These are phyloP conservation scores for Esox lucius DNA, from an alignment of 2,797 vertebrate species.

Conservation along the genomic window DNA sequence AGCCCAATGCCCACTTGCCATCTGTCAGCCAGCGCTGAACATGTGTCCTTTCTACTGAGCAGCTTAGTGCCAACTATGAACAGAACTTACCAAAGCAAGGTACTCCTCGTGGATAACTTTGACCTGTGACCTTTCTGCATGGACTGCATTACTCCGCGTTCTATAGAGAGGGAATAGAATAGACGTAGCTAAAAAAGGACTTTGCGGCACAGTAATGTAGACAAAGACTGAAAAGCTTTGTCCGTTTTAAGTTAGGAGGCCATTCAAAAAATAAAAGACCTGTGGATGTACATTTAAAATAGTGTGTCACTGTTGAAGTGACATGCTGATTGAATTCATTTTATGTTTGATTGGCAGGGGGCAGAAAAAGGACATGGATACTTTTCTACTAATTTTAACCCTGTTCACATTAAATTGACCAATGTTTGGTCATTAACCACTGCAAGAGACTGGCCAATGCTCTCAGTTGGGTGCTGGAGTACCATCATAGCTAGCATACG, in stretches of 20 bases:
- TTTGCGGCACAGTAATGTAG: neutral
- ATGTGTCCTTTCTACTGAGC: slow-evolving; percentile 56
- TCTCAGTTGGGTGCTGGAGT: neutral
- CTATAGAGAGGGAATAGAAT: slow-evolving; percentile 42
- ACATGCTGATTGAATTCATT: neutral
- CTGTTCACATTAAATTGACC: neutral
- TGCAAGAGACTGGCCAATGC: neutral
- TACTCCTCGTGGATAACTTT: slow-evolving; percentile 35
- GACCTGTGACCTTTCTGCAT: slow-evolving; percentile 37
- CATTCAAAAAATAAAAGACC: neutral
- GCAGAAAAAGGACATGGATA: neutral
- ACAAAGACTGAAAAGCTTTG: neutral
- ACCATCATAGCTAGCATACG: slow-evolving; percentile 10
- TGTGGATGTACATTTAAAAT: too few relatives aligned
- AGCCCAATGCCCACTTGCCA: slow-evolving; percentile 63
- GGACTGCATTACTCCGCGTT: slow-evolving; percentile 39
- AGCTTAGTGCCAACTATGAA: slow-evolving; percentile 28
- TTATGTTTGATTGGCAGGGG: neutral
- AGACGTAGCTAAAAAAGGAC: neutral
- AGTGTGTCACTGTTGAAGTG: too few relatives aligned
- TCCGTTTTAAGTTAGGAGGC: neutral
- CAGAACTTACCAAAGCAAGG: slow-evolving; percentile 40
- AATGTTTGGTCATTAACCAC: neutral
- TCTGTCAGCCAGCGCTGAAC: slow-evolving; percentile 67
- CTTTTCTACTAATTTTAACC: neutral